Conservation (phyloP, 2,797 vertebrate genomes). For the Poeciliopsis presidionis region DNA sequence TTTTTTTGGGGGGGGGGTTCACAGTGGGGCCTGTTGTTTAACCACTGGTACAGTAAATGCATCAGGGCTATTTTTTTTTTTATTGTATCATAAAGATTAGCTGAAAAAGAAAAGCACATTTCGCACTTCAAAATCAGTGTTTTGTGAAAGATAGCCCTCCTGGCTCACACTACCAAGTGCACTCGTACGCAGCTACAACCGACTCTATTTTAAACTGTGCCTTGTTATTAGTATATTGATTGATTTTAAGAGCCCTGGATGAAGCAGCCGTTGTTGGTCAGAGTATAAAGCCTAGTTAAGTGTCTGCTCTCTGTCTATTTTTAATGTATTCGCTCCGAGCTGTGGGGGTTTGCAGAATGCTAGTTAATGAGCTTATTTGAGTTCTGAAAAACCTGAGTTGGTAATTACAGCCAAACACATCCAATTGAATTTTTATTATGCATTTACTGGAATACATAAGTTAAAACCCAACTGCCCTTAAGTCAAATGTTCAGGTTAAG, state of each 20-base stretch:
- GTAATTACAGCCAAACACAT: background rate
- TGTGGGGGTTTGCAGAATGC: background rate
- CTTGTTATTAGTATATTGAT: constrained; percentile 59
- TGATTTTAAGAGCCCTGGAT: constrained; percentile 45
- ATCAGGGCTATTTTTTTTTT: background rate
- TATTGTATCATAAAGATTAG: background rate
- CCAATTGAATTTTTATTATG: background rate
- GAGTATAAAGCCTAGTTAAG: constrained; percentile 46
- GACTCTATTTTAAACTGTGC: constrained; percentile 18
- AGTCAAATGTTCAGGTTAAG: background rate
- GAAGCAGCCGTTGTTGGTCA: constrained; percentile 43
- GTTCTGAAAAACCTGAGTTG: background rate
- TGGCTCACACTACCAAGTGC: constrained; percentile 20
- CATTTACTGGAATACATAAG: background rate
- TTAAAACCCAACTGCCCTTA: background rate
- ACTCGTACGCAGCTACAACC: constrained; percentile 27
- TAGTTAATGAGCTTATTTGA: background rate
- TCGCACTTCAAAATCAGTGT: background rate
- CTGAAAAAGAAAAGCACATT: constrained; percentile 1
- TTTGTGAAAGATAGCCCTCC: constrained; percentile 24
- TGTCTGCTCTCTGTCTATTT: constrained; percentile 30
- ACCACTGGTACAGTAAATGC: background rate
- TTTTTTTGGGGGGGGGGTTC: background rate
- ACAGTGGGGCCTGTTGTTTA: background rate
- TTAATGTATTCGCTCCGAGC: constrained; percentile 47